phyloP scores from a whole-genome alignment of 1,140 invertebrate genomes.

The Thereuonema tuberculata region DNA sequence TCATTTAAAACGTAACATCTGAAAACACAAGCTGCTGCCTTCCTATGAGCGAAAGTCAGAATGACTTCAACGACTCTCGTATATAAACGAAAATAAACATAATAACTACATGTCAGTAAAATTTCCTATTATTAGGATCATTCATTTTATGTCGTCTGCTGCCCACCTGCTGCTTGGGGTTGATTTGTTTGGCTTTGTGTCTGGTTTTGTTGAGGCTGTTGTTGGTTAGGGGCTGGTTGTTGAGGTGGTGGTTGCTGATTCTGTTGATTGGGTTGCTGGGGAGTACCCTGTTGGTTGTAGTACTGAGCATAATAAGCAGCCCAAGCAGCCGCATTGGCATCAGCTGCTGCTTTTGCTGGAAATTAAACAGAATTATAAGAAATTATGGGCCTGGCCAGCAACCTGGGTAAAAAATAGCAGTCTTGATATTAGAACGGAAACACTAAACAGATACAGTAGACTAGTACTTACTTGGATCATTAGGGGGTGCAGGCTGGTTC shows the following conservation, averaged over 20 bases:
- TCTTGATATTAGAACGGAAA: conserved; percentile 13
- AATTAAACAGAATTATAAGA: conserved; percentile 2
- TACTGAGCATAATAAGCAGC: conserved; percentile 41
- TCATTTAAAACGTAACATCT: too few species aligned
- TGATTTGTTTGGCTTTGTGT: background rate
- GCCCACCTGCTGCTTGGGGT: background rate
- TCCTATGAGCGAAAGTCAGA: too few species aligned
- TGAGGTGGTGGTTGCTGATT: conserved; percentile 15
- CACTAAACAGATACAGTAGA: too few species aligned
- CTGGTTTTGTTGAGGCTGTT: conserved; percentile 1
- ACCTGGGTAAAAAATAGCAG: background rate
- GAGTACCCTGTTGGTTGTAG: conserved; percentile 30
- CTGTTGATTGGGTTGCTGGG: conserved; percentile 18
- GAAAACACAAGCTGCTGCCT: too few species aligned
- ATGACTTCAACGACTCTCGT: too few species aligned
- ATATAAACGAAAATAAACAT: too few species aligned
- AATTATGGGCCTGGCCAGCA: too few species aligned
- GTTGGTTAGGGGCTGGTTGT: conserved; percentile 10
- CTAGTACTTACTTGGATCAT: conserved; percentile 32
- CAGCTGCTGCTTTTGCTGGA: conserved; percentile 22
- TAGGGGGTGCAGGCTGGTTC: conserved; percentile 28
- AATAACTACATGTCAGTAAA: too few species aligned
- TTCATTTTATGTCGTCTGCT: too few species aligned
- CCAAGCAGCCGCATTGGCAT: conserved; percentile 38
- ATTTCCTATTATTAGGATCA: too few species aligned